Conservation (phyloP, 1,140 invertebrate genomes). For the Drosophila tropicalis region DNA sequence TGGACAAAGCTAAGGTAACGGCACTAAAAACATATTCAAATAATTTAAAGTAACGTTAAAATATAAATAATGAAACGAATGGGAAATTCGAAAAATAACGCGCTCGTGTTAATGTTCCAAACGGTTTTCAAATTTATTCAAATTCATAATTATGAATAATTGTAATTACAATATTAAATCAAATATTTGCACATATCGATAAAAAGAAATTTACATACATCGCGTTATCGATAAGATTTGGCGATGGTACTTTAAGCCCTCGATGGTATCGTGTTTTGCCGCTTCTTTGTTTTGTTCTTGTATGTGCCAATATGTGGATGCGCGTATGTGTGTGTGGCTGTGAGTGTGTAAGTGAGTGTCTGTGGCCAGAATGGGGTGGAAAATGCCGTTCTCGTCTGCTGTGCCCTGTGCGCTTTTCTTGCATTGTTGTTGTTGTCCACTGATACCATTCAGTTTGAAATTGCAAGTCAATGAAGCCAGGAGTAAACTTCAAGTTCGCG, state of each 20-base stretch:
- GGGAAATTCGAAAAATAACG: background rate
- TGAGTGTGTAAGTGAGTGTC: slow-evolving; percentile 10
- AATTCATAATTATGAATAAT: no score
- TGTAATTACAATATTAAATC: no score
- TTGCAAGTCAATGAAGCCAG: slow-evolving; percentile 83
- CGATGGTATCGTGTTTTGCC: slow-evolving; percentile 25
- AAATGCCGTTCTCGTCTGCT: slow-evolving; percentile 46
- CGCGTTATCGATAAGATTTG: background rate
- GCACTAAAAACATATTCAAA: background rate
- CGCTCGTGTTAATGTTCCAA: background rate
- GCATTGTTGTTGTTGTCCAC: slow-evolving; percentile 37
- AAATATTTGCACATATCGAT: background rate
- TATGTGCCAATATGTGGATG: slow-evolving; percentile 20
- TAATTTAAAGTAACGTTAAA: background rate
- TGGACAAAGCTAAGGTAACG: background rate
- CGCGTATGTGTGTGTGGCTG: background rate
- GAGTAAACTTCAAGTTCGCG: slow-evolving; percentile 83
- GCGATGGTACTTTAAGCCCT: slow-evolving; percentile 1
- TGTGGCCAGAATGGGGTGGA: slow-evolving; percentile 61
- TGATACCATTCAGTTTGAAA: slow-evolving; percentile 70
- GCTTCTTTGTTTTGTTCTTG: slow-evolving; percentile 52
- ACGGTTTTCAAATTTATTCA: background rate
- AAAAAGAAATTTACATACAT: background rate
- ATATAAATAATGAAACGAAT: background rate
- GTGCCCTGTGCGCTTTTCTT: slow-evolving; percentile 35